Percentiles rank a stretch among this genome's conserved stretches.
Evolutionary conservation across 2,113 vertebrate genomes (phyloP).

Genomic region (Pavo muticus): DNA sequence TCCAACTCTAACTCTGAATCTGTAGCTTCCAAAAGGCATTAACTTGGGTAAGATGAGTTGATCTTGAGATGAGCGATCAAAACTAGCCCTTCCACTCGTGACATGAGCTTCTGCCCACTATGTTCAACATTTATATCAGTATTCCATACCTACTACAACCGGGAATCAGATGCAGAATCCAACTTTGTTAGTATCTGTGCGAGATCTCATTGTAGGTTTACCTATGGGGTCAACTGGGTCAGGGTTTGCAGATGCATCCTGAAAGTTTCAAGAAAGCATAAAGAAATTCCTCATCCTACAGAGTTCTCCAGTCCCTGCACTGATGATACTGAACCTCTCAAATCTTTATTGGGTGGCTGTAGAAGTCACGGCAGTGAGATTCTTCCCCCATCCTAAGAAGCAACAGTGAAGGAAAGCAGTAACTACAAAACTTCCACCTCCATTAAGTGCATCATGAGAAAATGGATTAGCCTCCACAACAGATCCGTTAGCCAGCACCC

Average conservation of each 20-base stretch:
- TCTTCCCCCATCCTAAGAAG: background rate
- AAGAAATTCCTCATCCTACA: background rate
- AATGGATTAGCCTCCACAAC: accelerated
- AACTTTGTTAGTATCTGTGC: background rate
- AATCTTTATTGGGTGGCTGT: background rate
- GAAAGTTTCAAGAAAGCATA: background rate
- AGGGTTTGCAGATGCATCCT: background rate
- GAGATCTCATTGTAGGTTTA: background rate
- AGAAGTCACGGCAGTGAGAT: background rate
- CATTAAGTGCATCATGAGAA: accelerated
- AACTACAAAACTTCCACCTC: background rate
- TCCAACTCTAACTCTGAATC: background rate
- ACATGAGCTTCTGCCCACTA: background rate
- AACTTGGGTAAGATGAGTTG: background rate
- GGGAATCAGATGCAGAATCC: background rate
- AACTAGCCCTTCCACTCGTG: background rate
- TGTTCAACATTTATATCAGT: background rate
- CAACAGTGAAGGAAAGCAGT: background rate
- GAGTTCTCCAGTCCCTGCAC: background rate
- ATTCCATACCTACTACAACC: background rate
- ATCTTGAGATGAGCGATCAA: background rate
- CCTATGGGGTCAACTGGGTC: background rate
- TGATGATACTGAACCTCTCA: background rate
- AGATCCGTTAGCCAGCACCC: background rate
- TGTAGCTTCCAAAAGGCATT: background rate